Evolutionary conservation across 2,113 vertebrate species (phyloP).

Genomic region (Turdus rufiventris): DNA sequence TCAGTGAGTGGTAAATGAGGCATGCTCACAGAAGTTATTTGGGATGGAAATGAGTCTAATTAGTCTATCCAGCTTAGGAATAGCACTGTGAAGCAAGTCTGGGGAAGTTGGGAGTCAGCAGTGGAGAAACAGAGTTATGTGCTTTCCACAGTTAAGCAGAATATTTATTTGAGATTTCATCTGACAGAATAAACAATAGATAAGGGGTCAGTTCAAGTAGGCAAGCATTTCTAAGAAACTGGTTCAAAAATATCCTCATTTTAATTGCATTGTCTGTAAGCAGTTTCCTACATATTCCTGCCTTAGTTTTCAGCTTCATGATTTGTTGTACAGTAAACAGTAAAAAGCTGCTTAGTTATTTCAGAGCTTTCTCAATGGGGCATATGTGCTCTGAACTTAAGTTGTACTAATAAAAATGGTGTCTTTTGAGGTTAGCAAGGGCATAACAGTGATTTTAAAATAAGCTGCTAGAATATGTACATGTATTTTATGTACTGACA

Average conservation of each 20-base stretch:
- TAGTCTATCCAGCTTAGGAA: slow-evolving; percentile 55
- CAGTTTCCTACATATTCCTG: background rate
- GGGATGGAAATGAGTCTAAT: slow-evolving; percentile 73
- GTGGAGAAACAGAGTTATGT: background rate
- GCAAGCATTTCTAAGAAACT: background rate
- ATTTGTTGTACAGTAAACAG: background rate
- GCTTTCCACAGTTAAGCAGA: background rate
- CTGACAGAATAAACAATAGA: slow-evolving; percentile 30
- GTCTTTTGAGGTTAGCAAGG: background rate
- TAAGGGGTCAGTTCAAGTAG: background rate
- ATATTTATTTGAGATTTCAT: slow-evolving; percentile 6
- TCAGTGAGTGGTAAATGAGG: slow-evolving; percentile 73
- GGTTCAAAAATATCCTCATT: background rate
- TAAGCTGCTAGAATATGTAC: slow-evolving; percentile 7
- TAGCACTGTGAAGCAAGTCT: slow-evolving; percentile 21
- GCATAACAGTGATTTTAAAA: background rate
- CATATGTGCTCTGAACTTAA: background rate
- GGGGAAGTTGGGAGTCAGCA: background rate
- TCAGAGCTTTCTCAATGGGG: background rate
- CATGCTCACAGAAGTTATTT: slow-evolving; percentile 69
- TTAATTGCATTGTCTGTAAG: background rate
- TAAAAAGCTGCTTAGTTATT: background rate
- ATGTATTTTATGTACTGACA: slow-evolving; percentile 63
- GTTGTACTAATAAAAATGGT: background rate
- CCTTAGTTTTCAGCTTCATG: background rate